Conservation (phyloP, 2,797 vertebrate species). For the Acomys russatus region DNA sequence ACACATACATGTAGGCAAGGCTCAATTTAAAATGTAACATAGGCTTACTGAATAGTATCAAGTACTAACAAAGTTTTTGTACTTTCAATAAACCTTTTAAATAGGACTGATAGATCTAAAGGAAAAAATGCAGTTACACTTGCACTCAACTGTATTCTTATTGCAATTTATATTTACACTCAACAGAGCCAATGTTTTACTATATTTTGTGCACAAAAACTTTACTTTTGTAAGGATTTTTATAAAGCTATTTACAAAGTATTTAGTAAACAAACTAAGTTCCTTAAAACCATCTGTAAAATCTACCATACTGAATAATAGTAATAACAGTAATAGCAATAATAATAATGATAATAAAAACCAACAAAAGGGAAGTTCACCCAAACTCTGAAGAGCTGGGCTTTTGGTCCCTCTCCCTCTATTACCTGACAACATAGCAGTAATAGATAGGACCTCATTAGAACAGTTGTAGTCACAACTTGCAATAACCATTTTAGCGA, state of each 20-base stretch:
- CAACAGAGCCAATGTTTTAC: slow-evolving; percentile 57
- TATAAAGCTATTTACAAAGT: slow-evolving; percentile 71
- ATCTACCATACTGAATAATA: slow-evolving; percentile 62
- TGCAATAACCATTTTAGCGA: slow-evolving; percentile 99
- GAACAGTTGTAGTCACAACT: slow-evolving; percentile 99
- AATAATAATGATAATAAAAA: slow-evolving; percentile 12
- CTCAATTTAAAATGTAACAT: slow-evolving; percentile 52
- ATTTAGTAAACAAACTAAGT: slow-evolving; percentile 73
- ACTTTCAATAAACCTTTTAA: slow-evolving; percentile 68
- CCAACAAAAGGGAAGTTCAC: slow-evolving; percentile 79
- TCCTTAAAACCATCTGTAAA: slow-evolving; percentile 71
- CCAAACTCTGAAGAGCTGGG: slow-evolving; percentile 83
- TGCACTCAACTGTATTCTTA: slow-evolving; percentile 63
- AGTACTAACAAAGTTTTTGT: slow-evolving; percentile 62
- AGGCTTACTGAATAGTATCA: slow-evolving; percentile 69
- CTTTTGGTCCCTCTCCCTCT: slow-evolving; percentile 88
- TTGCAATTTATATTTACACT: slow-evolving; percentile 71
- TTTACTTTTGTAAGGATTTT: slow-evolving; percentile 64
- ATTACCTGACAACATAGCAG: slow-evolving; percentile 99
- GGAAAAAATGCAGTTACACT: slow-evolving; percentile 66
- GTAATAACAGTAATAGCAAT: background rate
- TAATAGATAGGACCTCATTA: slow-evolving; percentile 99
- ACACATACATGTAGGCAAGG: slow-evolving; percentile 25
- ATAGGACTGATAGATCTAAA: slow-evolving; percentile 39
- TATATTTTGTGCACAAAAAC: slow-evolving; percentile 67